phyloP scores from a whole-genome alignment of 2,888 invertebrate species.

The Melinaea menophilus region DNA sequence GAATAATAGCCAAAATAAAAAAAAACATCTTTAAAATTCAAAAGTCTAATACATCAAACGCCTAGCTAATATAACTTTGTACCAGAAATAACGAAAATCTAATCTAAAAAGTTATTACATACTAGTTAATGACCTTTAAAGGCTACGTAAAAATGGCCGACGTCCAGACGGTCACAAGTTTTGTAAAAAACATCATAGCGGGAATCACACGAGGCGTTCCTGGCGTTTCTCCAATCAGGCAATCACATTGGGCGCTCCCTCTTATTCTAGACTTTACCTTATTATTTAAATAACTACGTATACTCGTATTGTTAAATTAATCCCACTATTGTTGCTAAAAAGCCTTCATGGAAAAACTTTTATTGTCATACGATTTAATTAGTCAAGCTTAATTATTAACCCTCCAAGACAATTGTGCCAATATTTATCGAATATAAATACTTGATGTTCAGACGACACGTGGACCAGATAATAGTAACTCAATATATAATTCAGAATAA shows the following conservation, averaged over 20 bases:
- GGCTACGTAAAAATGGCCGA: conserved; percentile 51
- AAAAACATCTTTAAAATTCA: not conserved
- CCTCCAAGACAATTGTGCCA: too few species aligned
- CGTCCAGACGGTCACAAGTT: conserved; percentile 51
- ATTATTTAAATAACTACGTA: too few species aligned
- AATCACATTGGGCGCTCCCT: conserved; percentile 24
- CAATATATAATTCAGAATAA: too few species aligned
- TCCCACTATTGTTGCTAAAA: too few species aligned
- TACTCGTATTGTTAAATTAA: too few species aligned
- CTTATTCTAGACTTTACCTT: conserved; percentile 8
- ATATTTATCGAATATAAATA: too few species aligned
- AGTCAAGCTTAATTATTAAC: too few species aligned
- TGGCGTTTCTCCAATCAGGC: conserved; percentile 55
- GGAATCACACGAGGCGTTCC: conserved; percentile 45
- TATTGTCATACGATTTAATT: conserved; percentile 22
- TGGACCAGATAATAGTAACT: conserved; percentile 35
- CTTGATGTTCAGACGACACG: conserved; percentile 43
- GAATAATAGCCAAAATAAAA: too few species aligned
- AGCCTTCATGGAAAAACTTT: not conserved
- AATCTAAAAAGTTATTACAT: conserved; percentile 19
- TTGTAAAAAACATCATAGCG: conserved; percentile 49
- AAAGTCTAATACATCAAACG: not conserved
- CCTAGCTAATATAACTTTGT: not conserved
- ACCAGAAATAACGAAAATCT: conserved; percentile 11
- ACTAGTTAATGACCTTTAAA: conserved; percentile 49